Conservation (phyloP, 2,797 vertebrate genomes). For the Pantherophis alleghaniensis region DNA sequence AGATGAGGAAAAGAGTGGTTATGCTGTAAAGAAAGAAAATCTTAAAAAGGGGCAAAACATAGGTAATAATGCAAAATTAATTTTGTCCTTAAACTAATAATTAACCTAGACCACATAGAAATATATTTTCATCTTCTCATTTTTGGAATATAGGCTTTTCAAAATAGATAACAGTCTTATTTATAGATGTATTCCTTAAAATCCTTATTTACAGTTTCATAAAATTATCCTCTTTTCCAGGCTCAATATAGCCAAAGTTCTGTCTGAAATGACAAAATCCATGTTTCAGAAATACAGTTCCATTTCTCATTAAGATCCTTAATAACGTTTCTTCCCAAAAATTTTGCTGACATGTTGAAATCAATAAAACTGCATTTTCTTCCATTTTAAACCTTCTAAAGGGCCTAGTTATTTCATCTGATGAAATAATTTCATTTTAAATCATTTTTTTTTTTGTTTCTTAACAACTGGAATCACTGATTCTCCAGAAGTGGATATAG, state of each 20-base stretch:
- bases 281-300: neutral
- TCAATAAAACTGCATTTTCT: neutral
- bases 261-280: neutral
- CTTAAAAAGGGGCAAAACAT: neutral
- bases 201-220: neutral
- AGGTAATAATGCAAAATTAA: neutral
- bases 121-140: neutral
- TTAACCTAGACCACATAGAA: neutral
- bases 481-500: neutral
- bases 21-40: neutral
- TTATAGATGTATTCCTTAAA: neutral
- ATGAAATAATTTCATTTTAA: neutral
- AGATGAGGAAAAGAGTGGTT: neutral
- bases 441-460: neutral
- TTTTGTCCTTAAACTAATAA: neutral
- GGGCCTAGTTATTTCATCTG: neutral
- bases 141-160: neutral
- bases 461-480: neutral
- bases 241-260: neutral
- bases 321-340: neutral
- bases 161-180: neutral
- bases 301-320: neutral
- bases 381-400: neutral
- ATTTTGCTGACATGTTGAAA: neutral
- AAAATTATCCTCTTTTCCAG: neutral